phyloP scores from a whole-genome alignment of 92 coral and sea anemone genomes.

The Umimayanthus chanpuru region DNA sequence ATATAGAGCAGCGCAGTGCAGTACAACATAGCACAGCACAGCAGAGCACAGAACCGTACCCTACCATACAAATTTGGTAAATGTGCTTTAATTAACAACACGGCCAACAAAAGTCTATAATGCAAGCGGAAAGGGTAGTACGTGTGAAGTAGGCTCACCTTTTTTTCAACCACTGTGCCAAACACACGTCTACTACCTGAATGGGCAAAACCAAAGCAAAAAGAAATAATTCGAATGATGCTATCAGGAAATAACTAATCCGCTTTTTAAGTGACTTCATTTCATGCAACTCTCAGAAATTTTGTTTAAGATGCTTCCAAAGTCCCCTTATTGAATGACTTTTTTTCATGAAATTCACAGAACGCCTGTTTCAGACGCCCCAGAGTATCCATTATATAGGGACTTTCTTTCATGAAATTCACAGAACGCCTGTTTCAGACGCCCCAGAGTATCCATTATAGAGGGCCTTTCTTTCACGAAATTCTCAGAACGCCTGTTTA shows the following conservation, averaged over 20 bases:
- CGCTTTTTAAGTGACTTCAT: neutral
- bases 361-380: neutral
- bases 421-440: too few species aligned
- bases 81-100: neutral
- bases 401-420: neutral
- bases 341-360: neutral
- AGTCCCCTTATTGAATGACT: too few species aligned
- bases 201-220: slow-evolving; percentile 8
- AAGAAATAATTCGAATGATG: neutral
- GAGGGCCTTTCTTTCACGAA: too few species aligned
- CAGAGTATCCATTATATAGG: too few species aligned
- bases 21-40: too few species aligned
- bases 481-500: too few species aligned
- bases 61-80: neutral
- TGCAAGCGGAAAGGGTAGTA: neutral
- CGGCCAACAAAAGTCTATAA: neutral
- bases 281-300: too few species aligned
- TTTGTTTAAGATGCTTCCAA: too few species aligned
- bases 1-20: neutral
- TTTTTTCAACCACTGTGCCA: slow-evolving; percentile 92
- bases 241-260: neutral
- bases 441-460: too few species aligned
- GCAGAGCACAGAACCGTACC: too few species aligned
- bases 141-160: slow-evolving; percentile 51
- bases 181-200: slow-evolving; percentile 94